Conservation (phyloP, 2,113 vertebrate species). For the Merops nubicus region DNA sequence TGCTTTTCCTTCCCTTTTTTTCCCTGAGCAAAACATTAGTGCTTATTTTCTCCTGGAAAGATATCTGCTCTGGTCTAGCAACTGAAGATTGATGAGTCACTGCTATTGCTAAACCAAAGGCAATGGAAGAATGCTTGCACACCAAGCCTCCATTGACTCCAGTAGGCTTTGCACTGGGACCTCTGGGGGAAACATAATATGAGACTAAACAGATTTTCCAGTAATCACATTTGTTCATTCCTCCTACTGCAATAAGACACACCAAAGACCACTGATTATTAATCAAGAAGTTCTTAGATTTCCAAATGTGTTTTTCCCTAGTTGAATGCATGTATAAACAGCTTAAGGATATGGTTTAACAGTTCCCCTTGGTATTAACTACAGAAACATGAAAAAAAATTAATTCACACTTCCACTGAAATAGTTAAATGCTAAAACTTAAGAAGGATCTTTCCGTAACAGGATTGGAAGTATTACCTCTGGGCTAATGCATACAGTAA, state of each 20-base stretch:
- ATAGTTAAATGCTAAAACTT: neutral
- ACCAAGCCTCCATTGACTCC: neutral
- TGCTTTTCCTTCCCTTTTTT: neutral
- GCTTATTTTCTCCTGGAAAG: constrained; percentile 36
- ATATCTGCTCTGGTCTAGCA: neutral
- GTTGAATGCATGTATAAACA: neutral
- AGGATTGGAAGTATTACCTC: neutral
- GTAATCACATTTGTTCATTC: neutral
- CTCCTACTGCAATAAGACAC: neutral
- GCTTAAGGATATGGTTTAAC: neutral
- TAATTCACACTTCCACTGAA: neutral
- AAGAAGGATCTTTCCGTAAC: neutral
- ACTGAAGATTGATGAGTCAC: constrained; percentile 10
- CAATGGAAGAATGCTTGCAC: constrained; percentile 34
- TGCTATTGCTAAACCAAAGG: constrained; percentile 43
- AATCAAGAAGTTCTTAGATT: neutral
- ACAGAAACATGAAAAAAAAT: neutral
- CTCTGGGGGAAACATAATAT: neutral
- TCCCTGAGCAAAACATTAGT: neutral
- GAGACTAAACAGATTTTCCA: constrained; percentile 50
- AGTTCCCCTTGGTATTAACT: neutral
- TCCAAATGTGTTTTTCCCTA: neutral
- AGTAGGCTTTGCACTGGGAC: neutral
- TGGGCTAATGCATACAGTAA: neutral
- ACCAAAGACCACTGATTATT: neutral